A percentile compares a stretch with the other conserved stretches of the same genome.
Conservation (phyloP, 2,113 vertebrate species). For the Cryptotis parvus region DNA sequence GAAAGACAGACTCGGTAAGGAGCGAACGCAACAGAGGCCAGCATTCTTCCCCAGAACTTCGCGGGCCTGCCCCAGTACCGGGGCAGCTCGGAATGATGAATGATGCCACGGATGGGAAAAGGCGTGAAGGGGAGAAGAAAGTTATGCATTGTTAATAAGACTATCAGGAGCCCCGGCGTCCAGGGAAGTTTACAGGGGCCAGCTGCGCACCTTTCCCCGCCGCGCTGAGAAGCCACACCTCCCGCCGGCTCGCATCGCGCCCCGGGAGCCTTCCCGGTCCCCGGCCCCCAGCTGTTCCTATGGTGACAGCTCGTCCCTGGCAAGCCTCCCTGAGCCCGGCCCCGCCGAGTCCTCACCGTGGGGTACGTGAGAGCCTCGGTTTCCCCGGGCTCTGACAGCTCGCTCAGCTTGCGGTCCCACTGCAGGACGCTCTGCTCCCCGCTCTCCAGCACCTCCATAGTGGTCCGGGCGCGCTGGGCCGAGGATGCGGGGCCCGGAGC, state of each 20-base stretch:
- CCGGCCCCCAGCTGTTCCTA: background rate
- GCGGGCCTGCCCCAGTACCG: no score
- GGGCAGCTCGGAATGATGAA: no score
- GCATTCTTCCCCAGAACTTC: background rate
- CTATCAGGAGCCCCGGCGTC: background rate
- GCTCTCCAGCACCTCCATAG: conserved; percentile 94
- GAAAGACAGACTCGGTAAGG: background rate
- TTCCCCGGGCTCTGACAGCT: conserved; percentile 95
- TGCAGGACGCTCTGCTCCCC: conserved; percentile 90
- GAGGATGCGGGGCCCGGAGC: conserved; percentile 56
- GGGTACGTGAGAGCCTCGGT: conserved; percentile 91
- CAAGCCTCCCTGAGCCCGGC: background rate
- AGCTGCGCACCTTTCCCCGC: background rate
- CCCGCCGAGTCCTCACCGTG: conserved; percentile 89
- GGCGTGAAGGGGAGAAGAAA: background rate
- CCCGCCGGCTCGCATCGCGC: background rate
- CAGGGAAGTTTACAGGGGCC: background rate
- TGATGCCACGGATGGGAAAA: background rate
- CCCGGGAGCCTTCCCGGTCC: background rate
- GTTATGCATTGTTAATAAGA: background rate
- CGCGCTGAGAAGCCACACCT: background rate
- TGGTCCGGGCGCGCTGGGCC: conserved; percentile 52
- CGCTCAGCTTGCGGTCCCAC: conserved; percentile 96
- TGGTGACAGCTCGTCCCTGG: background rate
- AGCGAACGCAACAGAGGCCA: background rate